phyloP scores from a whole-genome alignment of 2,113 vertebrate species.

The Candoia aspera region DNA sequence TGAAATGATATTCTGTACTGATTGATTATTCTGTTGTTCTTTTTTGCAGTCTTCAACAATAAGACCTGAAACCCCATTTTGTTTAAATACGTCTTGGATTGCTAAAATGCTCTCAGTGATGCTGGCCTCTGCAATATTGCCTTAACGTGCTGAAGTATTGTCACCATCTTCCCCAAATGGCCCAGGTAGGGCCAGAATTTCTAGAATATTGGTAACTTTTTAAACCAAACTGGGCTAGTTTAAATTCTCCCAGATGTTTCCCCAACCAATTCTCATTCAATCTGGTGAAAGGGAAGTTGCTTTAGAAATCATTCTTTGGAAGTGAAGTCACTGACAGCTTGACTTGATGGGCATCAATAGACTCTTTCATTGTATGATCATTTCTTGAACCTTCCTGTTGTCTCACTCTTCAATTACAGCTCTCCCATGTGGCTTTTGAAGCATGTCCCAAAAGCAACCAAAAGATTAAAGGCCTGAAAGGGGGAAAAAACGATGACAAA shows the following conservation, averaged over 20 bases:
- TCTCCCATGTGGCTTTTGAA: neutral
- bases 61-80: neutral
- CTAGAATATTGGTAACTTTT: neutral
- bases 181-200: neutral
- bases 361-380: neutral
- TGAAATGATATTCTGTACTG: neutral
- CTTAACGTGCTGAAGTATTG: neutral
- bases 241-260: neutral
- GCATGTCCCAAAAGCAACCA: neutral
- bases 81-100: neutral
- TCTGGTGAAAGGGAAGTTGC: neutral
- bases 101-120: neutral
- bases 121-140: neutral
- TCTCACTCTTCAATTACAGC: neutral
- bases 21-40: neutral
- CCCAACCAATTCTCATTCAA: neutral
- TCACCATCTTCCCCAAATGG: neutral
- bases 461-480: neutral
- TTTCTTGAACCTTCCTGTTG: neutral
- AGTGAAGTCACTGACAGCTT: neutral
- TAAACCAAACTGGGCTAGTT: neutral
- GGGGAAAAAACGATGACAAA: neutral
- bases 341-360: neutral
- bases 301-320: neutral
- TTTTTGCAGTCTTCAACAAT: neutral